Evolutionary conservation across 1,140 invertebrate species (phyloP).

Genomic region (Rhopalosiphum maidis): DNA sequence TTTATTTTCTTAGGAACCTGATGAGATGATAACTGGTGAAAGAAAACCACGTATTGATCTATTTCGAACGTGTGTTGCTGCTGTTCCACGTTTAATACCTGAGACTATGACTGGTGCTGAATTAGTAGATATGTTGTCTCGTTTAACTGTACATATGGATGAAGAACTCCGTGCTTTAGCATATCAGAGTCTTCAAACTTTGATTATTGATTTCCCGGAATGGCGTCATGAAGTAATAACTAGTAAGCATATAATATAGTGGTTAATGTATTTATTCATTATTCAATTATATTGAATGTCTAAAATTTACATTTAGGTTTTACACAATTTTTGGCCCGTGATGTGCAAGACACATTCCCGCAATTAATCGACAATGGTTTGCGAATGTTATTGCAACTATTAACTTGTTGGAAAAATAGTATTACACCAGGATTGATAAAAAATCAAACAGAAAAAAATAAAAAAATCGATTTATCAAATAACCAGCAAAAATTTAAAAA

Average conservation of each 20-base stretch:
- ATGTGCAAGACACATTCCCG: slow-evolving; percentile 87
- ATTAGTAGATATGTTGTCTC: slow-evolving; percentile 88
- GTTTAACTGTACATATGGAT: slow-evolving; percentile 93
- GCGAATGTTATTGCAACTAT: slow-evolving; percentile 88
- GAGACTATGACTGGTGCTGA: slow-evolving; percentile 95
- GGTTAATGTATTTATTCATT: neutral
- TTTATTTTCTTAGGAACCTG: slow-evolving; percentile 71
- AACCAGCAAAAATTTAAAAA: slow-evolving; percentile 28
- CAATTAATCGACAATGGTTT: slow-evolving; percentile 94
- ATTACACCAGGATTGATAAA: slow-evolving; percentile 62
- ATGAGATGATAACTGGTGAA: slow-evolving; percentile 95
- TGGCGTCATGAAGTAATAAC: slow-evolving; percentile 96
- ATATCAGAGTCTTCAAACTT: slow-evolving; percentile 94
- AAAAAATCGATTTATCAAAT: slow-evolving; percentile 35
- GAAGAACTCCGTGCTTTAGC: slow-evolving; percentile 89
- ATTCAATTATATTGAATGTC: neutral
- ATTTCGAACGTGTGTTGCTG: slow-evolving; percentile 97
- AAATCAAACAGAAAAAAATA: slow-evolving; percentile 51
- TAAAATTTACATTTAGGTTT: slow-evolving; percentile 71
- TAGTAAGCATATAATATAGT: slow-evolving; percentile 62
- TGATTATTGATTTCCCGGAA: slow-evolving; percentile 94
- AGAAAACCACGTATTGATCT: slow-evolving; percentile 98
- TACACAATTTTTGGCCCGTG: slow-evolving; percentile 92
- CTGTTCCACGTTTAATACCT: slow-evolving; percentile 95
- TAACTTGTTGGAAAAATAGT: slow-evolving; percentile 92